Conservation (phyloP, 2,113 vertebrate genomes). For the Hemibagrus wyckioides region DNA sequence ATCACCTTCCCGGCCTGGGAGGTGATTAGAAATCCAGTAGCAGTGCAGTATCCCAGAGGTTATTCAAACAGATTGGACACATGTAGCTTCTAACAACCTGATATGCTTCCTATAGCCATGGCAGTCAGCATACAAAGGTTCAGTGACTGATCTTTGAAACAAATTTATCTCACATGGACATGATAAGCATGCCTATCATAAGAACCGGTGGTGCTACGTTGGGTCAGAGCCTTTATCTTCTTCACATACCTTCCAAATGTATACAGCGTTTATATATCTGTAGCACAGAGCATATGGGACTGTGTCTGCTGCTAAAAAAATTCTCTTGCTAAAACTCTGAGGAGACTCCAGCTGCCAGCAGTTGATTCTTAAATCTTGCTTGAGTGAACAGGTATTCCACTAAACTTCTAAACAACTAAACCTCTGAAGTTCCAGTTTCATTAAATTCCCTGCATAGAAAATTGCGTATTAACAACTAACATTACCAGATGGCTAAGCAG, state of each 20-base stretch:
- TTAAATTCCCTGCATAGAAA: not conserved
- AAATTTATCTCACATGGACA: constrained; percentile 20
- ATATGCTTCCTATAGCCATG: not conserved
- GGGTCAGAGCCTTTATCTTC: constrained; percentile 11
- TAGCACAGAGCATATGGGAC: not conserved
- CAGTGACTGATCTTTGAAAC: constrained; percentile 37
- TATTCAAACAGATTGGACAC: not conserved
- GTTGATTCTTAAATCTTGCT: not conserved
- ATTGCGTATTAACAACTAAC: not conserved
- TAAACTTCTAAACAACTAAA: no score
- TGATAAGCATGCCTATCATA: not conserved
- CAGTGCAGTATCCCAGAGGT: not conserved
- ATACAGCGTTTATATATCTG: not conserved
- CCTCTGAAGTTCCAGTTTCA: not conserved
- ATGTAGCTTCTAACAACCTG: not conserved
- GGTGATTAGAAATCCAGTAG: not conserved
- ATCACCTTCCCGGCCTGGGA: not conserved
- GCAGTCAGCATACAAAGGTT: constrained; percentile 6
- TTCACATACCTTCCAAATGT: not conserved
- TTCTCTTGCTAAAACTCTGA: not conserved
- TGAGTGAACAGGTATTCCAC: not conserved
- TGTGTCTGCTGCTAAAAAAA: not conserved
- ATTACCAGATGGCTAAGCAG: not conserved
- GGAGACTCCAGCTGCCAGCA: not conserved
- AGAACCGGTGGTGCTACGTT: not conserved